phyloP scores from a whole-genome alignment of 2,113 vertebrate species.

The Podilymbus podiceps region DNA sequence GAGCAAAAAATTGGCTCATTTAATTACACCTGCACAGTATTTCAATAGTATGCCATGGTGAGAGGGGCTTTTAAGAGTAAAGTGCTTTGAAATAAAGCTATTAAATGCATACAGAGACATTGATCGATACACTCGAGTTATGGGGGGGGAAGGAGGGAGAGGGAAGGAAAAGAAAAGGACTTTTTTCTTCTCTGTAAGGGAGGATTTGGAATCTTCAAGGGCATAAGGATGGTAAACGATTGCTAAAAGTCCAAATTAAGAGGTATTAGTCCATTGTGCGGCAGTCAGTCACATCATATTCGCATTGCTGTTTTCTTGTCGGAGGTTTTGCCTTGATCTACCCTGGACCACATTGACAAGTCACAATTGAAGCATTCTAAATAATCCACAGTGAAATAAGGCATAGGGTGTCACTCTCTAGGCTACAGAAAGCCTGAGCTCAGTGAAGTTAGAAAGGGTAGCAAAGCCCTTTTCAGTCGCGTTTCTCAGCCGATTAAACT shows the following conservation, averaged over 20 bases:
- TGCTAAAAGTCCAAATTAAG: slow-evolving; percentile 69
- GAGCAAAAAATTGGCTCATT: slow-evolving; percentile 38
- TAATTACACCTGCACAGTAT: slow-evolving; percentile 65
- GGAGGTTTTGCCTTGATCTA: slow-evolving; percentile 68
- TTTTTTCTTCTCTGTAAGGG: slow-evolving; percentile 38
- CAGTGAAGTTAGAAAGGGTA: slow-evolving; percentile 49
- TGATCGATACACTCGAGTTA: slow-evolving; percentile 58
- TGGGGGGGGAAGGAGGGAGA: neutral
- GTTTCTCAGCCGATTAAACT: slow-evolving; percentile 71
- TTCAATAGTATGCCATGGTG: slow-evolving; percentile 40
- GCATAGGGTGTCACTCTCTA: slow-evolving; percentile 55
- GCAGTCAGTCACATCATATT: slow-evolving; percentile 64
- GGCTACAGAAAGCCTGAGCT: slow-evolving; percentile 40
- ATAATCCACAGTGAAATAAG: slow-evolving; percentile 68
- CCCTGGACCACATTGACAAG: slow-evolving; percentile 50
- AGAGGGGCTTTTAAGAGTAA: slow-evolving; percentile 68
- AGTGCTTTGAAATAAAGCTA: slow-evolving; percentile 69
- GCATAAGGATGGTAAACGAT: slow-evolving; percentile 48
- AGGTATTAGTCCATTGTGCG: slow-evolving; percentile 65
- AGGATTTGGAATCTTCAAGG: slow-evolving; percentile 59
- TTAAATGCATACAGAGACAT: slow-evolving; percentile 63
- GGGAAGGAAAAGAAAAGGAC: neutral
- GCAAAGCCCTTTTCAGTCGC: slow-evolving; percentile 49
- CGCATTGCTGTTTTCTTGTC: slow-evolving; percentile 59
- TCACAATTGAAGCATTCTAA: slow-evolving; percentile 62